Conservation (phyloP, 2,113 vertebrate species). For the Pampusana beccarii region DNA sequence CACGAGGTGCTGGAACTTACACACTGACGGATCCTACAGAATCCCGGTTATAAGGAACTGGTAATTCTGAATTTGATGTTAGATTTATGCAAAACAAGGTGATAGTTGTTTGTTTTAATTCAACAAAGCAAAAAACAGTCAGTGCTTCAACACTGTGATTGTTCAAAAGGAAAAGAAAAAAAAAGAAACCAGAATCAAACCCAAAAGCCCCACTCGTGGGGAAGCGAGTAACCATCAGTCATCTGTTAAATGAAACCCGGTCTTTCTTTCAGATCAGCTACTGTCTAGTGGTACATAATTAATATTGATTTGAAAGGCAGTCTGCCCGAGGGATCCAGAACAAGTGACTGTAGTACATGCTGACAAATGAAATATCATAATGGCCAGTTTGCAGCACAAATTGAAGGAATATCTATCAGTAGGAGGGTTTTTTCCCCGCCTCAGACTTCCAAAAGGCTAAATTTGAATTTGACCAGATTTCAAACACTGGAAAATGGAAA, state of each 20-base stretch:
- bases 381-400: background rate
- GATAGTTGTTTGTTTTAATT: background rate
- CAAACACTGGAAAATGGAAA: conserved; percentile 19
- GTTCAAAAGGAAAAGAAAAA: background rate
- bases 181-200: background rate
- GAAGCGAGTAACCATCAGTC: conserved; percentile 4
- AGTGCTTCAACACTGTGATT: background rate
- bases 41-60: background rate
- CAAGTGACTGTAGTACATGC: conserved; percentile 14
- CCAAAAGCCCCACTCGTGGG: background rate
- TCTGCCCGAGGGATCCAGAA: conserved; percentile 38
- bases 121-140: background rate
- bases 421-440: background rate
- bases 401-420: background rate
- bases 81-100: background rate
- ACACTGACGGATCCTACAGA: conserved; percentile 17
- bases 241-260: conserved; percentile 36
- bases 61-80: background rate
- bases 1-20: background rate
- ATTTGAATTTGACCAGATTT: background rate
- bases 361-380: conserved; percentile 41
- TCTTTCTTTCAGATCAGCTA: conserved; percentile 53
- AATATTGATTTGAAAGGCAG: conserved; percentile 59
- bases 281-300: conserved; percentile 48
- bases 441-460: background rate